These are phyloP conservation scores for Drosophila nr. perissopoda DNA, from an alignment of 2,888 invertebrate species.

Conservation along the genomic window DNA sequence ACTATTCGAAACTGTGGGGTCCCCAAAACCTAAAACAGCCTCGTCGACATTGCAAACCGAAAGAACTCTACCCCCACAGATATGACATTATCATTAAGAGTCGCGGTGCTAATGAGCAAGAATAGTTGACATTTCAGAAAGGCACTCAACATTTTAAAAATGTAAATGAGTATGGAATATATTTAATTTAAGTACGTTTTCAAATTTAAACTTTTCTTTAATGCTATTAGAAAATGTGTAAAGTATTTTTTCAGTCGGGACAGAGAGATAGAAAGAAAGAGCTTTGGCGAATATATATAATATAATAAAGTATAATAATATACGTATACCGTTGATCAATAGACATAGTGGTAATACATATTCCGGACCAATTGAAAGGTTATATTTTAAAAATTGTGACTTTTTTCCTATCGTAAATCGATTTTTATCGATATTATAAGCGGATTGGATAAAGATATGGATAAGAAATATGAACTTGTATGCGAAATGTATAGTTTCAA, in stretches of 20 bases:
- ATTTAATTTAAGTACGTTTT: neutral
- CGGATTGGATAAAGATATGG: neutral
- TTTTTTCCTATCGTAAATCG: neutral
- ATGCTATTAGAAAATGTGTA: too few species aligned
- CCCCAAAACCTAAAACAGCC: neutral
- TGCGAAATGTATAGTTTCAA: neutral
- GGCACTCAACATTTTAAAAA: neutral
- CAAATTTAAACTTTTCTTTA: neutral
- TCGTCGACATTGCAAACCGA: neutral
- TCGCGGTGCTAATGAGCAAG: neutral
- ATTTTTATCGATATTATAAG: neutral
- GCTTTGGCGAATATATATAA: neutral
- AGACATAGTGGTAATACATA: neutral
- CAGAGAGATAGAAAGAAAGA: too few species aligned
- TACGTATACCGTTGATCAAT: neutral
- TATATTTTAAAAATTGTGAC: neutral
- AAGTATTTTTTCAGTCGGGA: too few species aligned
- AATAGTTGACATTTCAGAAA: neutral
- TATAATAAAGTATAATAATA: too few species aligned
- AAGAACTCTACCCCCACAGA: neutral
- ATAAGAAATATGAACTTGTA: neutral
- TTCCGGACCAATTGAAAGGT: neutral
- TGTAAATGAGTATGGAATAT: neutral
- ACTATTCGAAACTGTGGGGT: conserved; percentile 25
- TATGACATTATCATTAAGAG: neutral